Base-by-base conservation (phyloP, 2,797 vertebrate species). In the Serranus cabrilla region DNA sequence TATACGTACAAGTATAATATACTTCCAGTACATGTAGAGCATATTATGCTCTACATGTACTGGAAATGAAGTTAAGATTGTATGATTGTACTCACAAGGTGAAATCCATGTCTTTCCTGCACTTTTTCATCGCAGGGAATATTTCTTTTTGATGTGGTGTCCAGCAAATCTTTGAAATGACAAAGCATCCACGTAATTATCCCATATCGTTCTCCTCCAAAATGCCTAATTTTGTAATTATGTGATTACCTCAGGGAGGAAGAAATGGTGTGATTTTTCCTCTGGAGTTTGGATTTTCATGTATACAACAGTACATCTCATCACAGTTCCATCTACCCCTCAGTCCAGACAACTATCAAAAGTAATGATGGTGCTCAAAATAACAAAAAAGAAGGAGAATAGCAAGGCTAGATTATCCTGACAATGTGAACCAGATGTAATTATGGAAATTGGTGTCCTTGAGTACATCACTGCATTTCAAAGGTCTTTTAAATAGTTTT, bases 361-460 rank as follows among this genome's bases (percentile, higher is more conserved):
- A 76, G 78, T 72, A 86, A 82, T 81, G 66, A 71, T 10, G 2
- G 50, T 67, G 46, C 49, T 85, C 56, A 64, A 73, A 67, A 72
- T 68, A 76, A 76, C 63, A 75, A 60, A 58, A 45, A 27, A 49
- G 59, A 23, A 4, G 42, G 18, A 63, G 43, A 71, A 63, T 52
- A 52, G 72, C 18, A 13, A 25, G 50, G 18, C n/a, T 7, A 42
- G 55, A 82, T 79, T 62, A 71, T 68, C 77, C 71, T 76, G 56
- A 86, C 40, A 81, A 69, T 57, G 49, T n/a, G 75, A 82, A 82
- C 66, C 62, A 77, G 75, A 81, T 70, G 74, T 66, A 69, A 77
- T 82, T 68, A 71, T 78, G 45, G 54, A 87, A 87, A 84, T 74
- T 37, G 76, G 46, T 67, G 78, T 79, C 75, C 73, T 75, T 81